Evolutionary conservation across 2,888 invertebrate species (phyloP).

Genomic region (Andricus curvator): DNA sequence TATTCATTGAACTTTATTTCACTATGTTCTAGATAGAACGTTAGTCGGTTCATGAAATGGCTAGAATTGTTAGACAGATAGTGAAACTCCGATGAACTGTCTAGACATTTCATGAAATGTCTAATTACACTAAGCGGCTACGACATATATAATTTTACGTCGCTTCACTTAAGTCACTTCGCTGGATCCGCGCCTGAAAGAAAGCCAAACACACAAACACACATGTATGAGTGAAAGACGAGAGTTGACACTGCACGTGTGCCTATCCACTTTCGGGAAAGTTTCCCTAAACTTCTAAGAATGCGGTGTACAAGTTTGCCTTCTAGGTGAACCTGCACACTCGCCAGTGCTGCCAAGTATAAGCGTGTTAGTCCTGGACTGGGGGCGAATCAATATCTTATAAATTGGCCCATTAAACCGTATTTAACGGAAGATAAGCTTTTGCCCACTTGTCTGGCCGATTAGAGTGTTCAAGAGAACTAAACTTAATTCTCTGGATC

Average conservation of each 20-base stretch:
- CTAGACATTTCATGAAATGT: too few species aligned
- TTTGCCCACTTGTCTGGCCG: constrained; percentile 42
- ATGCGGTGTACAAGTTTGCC: constrained; percentile 1
- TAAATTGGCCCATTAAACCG: constrained; percentile 62
- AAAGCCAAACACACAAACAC: too few species aligned
- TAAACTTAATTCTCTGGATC: constrained; percentile 36
- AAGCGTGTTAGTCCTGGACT: constrained; percentile 27
- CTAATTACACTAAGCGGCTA: too few species aligned
- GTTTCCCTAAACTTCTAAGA: background rate
- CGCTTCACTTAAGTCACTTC: too few species aligned
- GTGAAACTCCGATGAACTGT: too few species aligned
- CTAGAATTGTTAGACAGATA: too few species aligned
- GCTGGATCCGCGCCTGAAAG: too few species aligned
- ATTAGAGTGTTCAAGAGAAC: constrained; percentile 37
- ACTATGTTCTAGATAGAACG: too few species aligned
- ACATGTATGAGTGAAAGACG: background rate
- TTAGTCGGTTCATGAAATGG: too few species aligned
- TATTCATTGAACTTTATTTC: too few species aligned
- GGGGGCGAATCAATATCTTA: constrained; percentile 61
- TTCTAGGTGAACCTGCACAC: constrained; percentile 10
- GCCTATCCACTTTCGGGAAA: background rate
- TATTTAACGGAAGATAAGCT: constrained; percentile 62
- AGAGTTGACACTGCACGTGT: background rate
- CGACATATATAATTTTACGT: too few species aligned
- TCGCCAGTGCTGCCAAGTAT: constrained; percentile 18